phyloP scores from a whole-genome alignment of 2,888 invertebrate species.

The Eupsilia transversa region DNA sequence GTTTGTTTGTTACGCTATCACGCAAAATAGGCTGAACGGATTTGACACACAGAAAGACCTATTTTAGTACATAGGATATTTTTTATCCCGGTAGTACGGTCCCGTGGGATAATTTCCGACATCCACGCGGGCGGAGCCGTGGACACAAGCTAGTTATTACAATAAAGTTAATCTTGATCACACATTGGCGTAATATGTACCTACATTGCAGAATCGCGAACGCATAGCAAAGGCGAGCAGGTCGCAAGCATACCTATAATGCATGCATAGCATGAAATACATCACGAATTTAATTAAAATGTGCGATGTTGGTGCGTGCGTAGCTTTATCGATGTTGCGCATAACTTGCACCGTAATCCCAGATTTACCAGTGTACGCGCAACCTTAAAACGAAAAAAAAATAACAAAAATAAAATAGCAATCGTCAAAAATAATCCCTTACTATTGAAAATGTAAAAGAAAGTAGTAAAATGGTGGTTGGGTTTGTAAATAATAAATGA shows the following conservation, averaged over 20 bases:
- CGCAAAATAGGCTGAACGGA: too few relatives aligned
- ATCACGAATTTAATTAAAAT: conserved; percentile 52
- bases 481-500: conserved; percentile 63
- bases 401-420: conserved; percentile 22
- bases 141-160: too few relatives aligned
- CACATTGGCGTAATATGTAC: background rate
- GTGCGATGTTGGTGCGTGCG: conserved; percentile 23
- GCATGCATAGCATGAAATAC: background rate
- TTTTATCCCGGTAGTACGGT: too few relatives aligned
- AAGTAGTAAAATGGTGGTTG: conserved; percentile 38
- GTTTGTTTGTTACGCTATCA: too few relatives aligned
- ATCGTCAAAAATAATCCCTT: conserved; percentile 27
- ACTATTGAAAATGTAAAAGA: conserved; percentile 33
- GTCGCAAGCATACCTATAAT: too few relatives aligned
- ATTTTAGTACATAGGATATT: too few relatives aligned
- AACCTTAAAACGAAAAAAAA: background rate
- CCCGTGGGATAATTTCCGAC: too few relatives aligned
- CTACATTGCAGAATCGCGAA: conserved; percentile 1
- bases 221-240: background rate
- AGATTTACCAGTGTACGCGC: conserved; percentile 11
- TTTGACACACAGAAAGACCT: too few relatives aligned
- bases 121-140: too few relatives aligned
- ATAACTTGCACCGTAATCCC: conserved; percentile 27
- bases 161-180: background rate
- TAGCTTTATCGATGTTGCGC: conserved; percentile 27